phyloP scores from a whole-genome alignment of 2,797 vertebrate species.

The Tapirus indicus region DNA sequence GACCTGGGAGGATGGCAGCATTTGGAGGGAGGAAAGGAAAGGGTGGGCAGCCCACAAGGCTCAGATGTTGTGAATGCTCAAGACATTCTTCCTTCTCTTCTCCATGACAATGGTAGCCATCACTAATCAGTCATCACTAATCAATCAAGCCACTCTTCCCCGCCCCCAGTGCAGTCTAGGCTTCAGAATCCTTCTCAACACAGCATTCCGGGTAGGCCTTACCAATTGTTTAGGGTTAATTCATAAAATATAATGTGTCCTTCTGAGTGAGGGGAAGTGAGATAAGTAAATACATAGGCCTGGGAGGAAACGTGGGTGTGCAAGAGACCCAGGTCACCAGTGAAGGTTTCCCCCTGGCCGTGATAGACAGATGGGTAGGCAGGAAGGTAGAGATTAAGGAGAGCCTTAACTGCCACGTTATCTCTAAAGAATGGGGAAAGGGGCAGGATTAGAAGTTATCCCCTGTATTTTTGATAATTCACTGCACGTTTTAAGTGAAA shows the following conservation, averaged over 20 bases:
- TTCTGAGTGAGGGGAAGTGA: neutral
- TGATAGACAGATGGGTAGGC: neutral
- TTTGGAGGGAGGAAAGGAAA: neutral
- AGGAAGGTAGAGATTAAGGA: neutral
- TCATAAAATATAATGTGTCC: neutral
- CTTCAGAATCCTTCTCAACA: neutral
- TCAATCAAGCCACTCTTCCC: neutral
- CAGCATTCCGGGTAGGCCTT: neutral
- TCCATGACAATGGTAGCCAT: neutral
- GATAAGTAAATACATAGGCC: neutral
- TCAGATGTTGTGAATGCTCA: neutral
- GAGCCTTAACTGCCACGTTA: neutral
- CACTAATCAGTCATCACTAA: neutral
- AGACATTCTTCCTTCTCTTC: neutral
- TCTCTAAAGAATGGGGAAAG: fast-evolving
- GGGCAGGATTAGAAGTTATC: neutral
- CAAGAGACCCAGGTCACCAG: neutral
- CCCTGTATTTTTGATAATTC: neutral
- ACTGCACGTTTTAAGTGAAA: neutral
- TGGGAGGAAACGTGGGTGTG: fast-evolving
- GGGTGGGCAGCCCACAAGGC: neutral
- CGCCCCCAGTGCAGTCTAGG: neutral
- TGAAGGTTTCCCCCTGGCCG: neutral
- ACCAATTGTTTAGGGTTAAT: neutral
- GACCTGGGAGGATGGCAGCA: neutral